Percentiles rank a stretch among this genome's conserved stretches.
Conservation (phyloP, 2,888 invertebrate species). For the Pristionchus exspectatus region DNA sequence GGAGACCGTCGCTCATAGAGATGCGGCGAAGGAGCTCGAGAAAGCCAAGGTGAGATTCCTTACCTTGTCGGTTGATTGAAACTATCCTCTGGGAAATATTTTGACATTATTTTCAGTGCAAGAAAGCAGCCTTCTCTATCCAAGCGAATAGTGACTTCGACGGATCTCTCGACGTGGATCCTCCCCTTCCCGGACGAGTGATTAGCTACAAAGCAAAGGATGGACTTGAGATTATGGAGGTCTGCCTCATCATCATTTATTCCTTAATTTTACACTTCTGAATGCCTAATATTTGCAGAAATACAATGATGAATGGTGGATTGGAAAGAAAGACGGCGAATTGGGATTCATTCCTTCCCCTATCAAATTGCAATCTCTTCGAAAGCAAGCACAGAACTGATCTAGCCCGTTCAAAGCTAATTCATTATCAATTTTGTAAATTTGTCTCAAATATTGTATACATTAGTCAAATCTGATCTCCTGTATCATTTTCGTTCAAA, state of each 20-base stretch:
- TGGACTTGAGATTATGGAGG: not conserved
- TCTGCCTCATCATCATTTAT: not conserved
- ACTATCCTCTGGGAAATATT: not conserved
- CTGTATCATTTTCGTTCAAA: no score
- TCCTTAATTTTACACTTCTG: no score
- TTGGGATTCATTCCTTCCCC: not conserved
- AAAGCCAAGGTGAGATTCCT: not conserved
- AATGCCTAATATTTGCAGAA: not conserved
- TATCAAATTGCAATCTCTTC: not conserved
- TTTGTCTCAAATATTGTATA: no score
- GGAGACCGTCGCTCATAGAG: not conserved
- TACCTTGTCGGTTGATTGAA: not conserved
- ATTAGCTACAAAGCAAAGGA: not conserved
- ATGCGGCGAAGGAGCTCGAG: not conserved
- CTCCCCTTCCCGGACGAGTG: not conserved
- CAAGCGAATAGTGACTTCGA: not conserved
- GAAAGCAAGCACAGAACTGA: not conserved
- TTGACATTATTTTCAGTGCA: not conserved
- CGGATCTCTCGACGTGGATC: not conserved
- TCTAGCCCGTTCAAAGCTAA: not conserved
- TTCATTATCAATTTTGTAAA: not conserved
- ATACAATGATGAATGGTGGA: not conserved
- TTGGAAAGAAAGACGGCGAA: not conserved
- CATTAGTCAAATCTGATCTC: no score
- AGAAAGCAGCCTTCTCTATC: not conserved